phyloP scores from a whole-genome alignment of 2,113 vertebrate genomes.

The Atlantisia rogersi region DNA sequence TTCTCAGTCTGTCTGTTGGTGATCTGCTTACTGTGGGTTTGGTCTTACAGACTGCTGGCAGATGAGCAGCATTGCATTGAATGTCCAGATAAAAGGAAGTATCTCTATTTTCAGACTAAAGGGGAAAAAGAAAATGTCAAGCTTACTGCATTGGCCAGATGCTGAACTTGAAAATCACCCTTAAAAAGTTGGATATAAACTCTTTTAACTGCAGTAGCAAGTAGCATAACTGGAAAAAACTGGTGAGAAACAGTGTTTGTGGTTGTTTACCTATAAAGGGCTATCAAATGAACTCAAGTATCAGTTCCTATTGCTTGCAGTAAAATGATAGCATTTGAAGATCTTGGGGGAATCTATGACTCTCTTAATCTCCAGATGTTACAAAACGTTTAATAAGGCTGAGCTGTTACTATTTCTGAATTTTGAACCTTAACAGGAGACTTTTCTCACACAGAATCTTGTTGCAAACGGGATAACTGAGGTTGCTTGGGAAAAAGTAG shows the following conservation, averaged over 20 bases:
- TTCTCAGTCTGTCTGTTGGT: neutral
- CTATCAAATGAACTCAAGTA: neutral
- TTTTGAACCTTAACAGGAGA: neutral
- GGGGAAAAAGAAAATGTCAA: neutral
- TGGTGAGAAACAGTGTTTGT: neutral
- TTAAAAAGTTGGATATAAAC: neutral
- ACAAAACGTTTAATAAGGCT: neutral
- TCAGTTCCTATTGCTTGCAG: slow-evolving; percentile 34
- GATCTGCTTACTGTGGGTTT: neutral
- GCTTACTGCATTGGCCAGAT: neutral
- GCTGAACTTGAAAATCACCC: neutral
- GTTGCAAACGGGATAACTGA: neutral
- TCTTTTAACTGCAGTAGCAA: neutral
- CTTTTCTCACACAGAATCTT: neutral
- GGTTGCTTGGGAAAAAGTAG: neutral
- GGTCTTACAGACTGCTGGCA: neutral
- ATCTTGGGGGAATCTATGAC: neutral
- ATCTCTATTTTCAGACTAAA: neutral
- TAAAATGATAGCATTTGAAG: neutral
- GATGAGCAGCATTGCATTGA: neutral
- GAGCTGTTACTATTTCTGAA: neutral
- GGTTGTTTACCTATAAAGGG: neutral
- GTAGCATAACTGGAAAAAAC: neutral
- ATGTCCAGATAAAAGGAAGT: neutral
- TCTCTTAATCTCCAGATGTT: neutral